Evolutionary conservation across 2,113 vertebrate genomes (phyloP).

Genomic region (Pangasianodon gigas): DNA sequence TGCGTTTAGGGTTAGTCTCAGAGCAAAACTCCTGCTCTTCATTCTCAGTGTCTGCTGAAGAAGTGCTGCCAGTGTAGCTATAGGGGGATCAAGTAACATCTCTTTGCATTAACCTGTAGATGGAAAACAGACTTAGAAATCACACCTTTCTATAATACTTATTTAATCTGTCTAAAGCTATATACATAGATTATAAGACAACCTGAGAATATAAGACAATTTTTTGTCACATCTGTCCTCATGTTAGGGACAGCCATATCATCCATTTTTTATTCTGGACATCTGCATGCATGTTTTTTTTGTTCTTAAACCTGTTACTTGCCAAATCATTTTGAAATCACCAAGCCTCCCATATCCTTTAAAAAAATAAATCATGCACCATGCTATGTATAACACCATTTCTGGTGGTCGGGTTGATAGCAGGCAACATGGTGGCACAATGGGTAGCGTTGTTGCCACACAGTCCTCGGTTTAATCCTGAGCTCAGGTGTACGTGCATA

Average conservation of each 20-base stretch:
- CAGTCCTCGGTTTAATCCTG: not conserved
- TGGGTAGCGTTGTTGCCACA: not conserved
- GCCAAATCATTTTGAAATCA: not conserved
- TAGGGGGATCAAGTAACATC: not conserved
- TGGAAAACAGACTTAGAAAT: not conserved
- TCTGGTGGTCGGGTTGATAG: not conserved
- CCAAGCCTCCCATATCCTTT: not conserved
- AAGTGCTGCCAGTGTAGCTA: not conserved
- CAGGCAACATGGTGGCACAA: not conserved
- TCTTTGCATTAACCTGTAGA: not conserved
- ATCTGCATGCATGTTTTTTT: not conserved
- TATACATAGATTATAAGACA: not conserved
- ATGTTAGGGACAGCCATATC: not conserved
- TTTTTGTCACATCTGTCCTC: too few species aligned
- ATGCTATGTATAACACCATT: not conserved
- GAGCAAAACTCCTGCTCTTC: conserved; percentile 16
- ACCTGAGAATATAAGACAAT: not conserved
- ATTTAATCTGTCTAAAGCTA: not conserved
- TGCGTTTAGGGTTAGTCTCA: conserved; percentile 32
- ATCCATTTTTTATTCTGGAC: not conserved
- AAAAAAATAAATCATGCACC: not conserved
- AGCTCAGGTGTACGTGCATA: not conserved
- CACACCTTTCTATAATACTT: too few species aligned
- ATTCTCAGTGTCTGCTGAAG: not conserved
- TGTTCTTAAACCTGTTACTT: not conserved